Evolutionary conservation across 2,113 vertebrate species (phyloP), one percentile per base, ranked within the genome.

Genomic region (Psittacula cyanocephala): DNA sequence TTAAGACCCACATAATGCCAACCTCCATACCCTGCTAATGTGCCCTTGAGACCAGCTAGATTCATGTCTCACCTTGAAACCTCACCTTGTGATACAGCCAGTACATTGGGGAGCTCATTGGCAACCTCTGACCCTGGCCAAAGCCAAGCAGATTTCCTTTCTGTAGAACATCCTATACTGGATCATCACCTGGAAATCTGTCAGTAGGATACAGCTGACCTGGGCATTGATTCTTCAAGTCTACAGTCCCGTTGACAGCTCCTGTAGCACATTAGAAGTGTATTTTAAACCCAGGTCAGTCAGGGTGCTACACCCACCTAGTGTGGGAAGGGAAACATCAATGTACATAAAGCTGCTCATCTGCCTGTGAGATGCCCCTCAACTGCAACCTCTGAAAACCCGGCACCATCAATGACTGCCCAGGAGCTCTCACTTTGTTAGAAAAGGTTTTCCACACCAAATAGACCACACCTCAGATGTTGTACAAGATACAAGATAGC

Each of bases 101-200:
- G 3, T 9, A 10, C 1, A 0, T 9, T 9, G 2, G 25, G 39
- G 67, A 31, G 50, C 28, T 35, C 2, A 0, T 5, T 24, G 39
- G 35, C 35, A 9, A 11, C 28, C 41, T 20, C 4, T 13, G 29
- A 41, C 72, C 60, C 37, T 1, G 5, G 27, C n/a, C 7, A 3
- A 35, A 47, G 6, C n/a, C 72, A 72, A 7, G 72, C 8, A 43
- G 59, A 19, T 47, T 72, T 60, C 37, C 39, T 39, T 52, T 18
- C 67, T 44, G 44, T 23, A 33, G 25, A 62, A 25, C 41, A 20
- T 29, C 52, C n/a, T 29, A 4, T 20, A 53, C 33, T 2, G 47
- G 76, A 68, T 33, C 33, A 11, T 23, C 39, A 25, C 4, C 75
- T 44, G 50, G 49, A 44, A 41, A 53, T n/a, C 59, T 53, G 33